These are phyloP conservation scores for Mus pahari DNA, from an alignment of 2,113 vertebrate genomes.

Conservation along the genomic window DNA sequence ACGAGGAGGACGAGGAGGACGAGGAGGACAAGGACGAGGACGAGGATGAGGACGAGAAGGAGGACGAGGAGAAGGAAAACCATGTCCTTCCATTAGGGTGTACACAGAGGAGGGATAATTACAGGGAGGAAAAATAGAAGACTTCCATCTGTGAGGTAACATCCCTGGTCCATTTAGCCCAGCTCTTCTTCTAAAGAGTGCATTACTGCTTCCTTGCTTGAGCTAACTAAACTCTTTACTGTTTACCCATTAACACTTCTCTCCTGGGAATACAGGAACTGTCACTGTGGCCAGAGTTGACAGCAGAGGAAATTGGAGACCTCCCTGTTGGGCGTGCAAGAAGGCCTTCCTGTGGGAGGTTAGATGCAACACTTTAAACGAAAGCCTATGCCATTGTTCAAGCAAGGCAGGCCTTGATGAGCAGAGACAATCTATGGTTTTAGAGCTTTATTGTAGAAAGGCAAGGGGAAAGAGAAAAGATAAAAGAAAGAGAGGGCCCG, in stretches of 20 bases:
- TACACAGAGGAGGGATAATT: background rate
- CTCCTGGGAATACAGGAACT: background rate
- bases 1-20: no score
- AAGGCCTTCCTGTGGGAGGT: no score
- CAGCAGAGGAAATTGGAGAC: background rate
- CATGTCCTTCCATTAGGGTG: background rate
- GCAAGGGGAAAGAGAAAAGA: no score
- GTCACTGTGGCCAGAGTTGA: background rate
- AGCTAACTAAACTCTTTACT: background rate
- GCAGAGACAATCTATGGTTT: no score
- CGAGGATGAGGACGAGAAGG: no score
- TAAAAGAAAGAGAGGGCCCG: no score
- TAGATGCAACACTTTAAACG: no score
- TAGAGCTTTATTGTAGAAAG: no score
- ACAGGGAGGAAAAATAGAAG: background rate
- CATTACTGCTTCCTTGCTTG: background rate
- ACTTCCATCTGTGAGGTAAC: background rate
- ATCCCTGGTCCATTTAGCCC: background rate
- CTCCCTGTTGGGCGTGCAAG: no score
- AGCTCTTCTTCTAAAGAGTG: background rate
- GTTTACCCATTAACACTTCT: background rate
- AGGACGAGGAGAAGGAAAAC: background rate
- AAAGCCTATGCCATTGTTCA: no score
- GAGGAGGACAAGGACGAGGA: fast-evolving
- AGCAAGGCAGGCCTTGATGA: no score